Base-by-base conservation (phyloP, 2,113 vertebrate genomes). In the Connochaetes taurinus region DNA sequence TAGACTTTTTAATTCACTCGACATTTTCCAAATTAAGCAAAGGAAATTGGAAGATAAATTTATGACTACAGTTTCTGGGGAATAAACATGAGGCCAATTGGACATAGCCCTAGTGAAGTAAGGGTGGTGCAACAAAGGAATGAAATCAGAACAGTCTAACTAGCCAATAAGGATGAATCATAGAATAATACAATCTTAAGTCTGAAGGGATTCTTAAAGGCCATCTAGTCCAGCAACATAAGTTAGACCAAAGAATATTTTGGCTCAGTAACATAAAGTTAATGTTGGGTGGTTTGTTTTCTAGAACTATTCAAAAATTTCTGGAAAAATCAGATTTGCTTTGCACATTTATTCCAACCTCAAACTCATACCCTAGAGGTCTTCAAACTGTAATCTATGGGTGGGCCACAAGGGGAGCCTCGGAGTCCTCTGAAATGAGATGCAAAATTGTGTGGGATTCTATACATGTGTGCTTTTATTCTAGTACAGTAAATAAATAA, bases 141-240 rank as follows among this genome's bases (percentile, higher is more conserved):
- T 95, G 87, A 97, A 94, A 82, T 95, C 91, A 98, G 71, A 83
- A 31, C 6, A 43, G 36, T 81, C n/a, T 31, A 78, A 58, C 82
- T 31, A 85, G 97, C 94, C 96, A 98, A 27, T 97, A n/a, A 89
- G 88, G 45, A 93, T 98, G 96, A 97, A 89, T 97, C 97, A 97
- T 23, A 15, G 50, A 78, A 82, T 76, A 93, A 87, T 50, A 91
- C 29, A 78, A 83, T 91, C 67, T 92, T 57, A 47, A 33, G 67
- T 58, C 64, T 93, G 93, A 94, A 98, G 50, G 12, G 55, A 96
- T 94, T 96, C 40, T 82, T 96, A 95, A 97, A 97, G 94, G 93
- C 95, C 97, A 96, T 52, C 36, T 85, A 94, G 58, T 71, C 43
- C 55, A 95, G 31, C 23, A 55, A 62, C 23, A 91, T 95, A 83